A percentile compares a stretch with the other conserved stretches of the same genome.
Evolutionary conservation across 1,140 invertebrate genomes (phyloP).

Genomic region (Drosophila sturtevanti): DNA sequence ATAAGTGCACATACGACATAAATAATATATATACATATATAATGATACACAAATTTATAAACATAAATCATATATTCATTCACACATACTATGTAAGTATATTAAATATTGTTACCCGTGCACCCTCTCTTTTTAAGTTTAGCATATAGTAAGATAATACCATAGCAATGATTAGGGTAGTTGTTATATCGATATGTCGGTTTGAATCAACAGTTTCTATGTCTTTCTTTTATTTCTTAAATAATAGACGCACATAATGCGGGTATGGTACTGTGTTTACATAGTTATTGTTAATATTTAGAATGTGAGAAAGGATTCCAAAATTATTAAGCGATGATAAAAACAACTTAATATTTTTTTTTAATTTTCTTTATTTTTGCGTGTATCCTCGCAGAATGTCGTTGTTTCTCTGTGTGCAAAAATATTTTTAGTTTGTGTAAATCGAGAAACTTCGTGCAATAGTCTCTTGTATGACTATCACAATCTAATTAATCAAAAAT

Average conservation of each 20-base stretch:
- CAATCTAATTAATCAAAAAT: no score
- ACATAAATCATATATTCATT: conserved; percentile 25
- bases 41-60: conserved; percentile 55
- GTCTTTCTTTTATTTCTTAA: not conserved
- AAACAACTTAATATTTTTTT: not conserved
- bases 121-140: not conserved
- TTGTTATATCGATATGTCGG: conserved; percentile 2
- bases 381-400: not conserved
- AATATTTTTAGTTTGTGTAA: no score
- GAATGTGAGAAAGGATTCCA: not conserved
- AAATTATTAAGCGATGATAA: not conserved
- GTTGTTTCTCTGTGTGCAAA: not conserved
- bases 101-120: conserved; percentile 56
- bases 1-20: conserved; percentile 60
- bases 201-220: not conserved
- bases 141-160: not conserved
- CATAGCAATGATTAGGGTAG: not conserved
- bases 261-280: not conserved
- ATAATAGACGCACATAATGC: not conserved
- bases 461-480: no score
- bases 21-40: conserved; percentile 41
- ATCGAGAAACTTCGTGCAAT: no score
- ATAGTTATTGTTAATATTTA: not conserved
- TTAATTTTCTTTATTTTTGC: not conserved
- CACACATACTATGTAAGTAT: conserved; percentile 44